These are phyloP conservation scores for Peribatodes rhomboidaria DNA, from an alignment of 2,888 invertebrate species.

Conservation along the genomic window DNA sequence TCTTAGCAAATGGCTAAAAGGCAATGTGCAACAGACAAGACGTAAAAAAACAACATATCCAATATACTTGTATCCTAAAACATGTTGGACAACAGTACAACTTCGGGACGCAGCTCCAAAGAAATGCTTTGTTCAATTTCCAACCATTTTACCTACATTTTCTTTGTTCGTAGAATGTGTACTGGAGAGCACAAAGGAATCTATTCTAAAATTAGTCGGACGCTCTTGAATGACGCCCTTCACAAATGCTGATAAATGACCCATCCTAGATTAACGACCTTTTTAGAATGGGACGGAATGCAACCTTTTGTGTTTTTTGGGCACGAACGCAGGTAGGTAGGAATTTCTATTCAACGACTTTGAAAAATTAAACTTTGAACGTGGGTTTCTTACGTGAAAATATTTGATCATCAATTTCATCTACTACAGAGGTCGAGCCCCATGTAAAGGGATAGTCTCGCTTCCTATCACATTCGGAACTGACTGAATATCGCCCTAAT, in stretches of 20 bases:
- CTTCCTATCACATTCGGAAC: no score
- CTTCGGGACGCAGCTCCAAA: background rate
- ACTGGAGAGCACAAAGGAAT: slow-evolving; percentile 20
- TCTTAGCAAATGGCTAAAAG: no score
- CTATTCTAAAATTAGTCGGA: slow-evolving; percentile 23
- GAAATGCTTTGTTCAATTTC: slow-evolving; percentile 8
- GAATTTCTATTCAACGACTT: slow-evolving; percentile 24
- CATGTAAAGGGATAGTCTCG: no score
- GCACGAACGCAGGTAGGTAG: slow-evolving; percentile 35
- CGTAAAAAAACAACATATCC: no score
- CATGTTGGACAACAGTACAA: background rate
- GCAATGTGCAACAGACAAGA: no score
- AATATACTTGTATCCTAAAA: no score
- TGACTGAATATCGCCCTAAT: no score
- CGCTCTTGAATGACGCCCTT: slow-evolving; percentile 26
- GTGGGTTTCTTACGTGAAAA: background rate
- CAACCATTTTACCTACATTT: slow-evolving; percentile 8
- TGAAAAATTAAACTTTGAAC: slow-evolving; percentile 3
- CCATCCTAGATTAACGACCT: slow-evolving; percentile 30
- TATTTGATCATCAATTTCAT: background rate
- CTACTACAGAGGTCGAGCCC: no score
- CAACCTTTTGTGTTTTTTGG: slow-evolving; percentile 30
- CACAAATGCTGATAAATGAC: slow-evolving; percentile 37
- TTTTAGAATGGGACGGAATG: slow-evolving; percentile 26
- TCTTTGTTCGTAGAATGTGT: slow-evolving; percentile 19